These are phyloP conservation scores for Drosophila mayaguana DNA, from an alignment of 2,888 invertebrate genomes.

Conservation along the genomic window DNA sequence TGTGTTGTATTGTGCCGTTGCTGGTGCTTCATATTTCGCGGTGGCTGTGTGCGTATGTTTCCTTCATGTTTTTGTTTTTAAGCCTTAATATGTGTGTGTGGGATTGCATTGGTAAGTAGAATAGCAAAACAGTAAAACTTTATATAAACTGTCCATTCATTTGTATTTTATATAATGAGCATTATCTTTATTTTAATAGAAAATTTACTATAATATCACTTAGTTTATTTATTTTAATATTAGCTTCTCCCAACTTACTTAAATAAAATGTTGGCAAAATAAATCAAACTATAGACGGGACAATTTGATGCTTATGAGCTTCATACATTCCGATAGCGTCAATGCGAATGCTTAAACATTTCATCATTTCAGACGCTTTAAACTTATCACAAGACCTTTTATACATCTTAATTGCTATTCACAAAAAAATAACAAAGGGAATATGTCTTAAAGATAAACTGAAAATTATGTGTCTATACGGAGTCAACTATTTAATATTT, in stretches of 20 bases:
- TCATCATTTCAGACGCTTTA: neutral
- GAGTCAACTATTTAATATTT: constrained; percentile 72
- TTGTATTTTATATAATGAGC: neutral
- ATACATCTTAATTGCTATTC: neutral
- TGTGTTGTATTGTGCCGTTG: no score
- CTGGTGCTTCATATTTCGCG: no score
- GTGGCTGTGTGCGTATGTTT: no score
- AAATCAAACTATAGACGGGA: neutral
- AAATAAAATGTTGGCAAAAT: neutral
- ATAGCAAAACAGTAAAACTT: neutral
- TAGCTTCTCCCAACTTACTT: neutral
- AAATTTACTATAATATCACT: constrained; percentile 35
- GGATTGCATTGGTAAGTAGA: neutral
- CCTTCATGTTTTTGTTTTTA: neutral
- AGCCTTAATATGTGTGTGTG: no score
- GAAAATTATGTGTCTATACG: neutral
- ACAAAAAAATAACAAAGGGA: neutral
- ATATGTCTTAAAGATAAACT: neutral
- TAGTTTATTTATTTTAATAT: constrained; percentile 13
- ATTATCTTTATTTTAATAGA: neutral
- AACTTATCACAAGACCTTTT: constrained; percentile 26
- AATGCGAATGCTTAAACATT: neutral
- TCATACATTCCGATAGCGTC: neutral
- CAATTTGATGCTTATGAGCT: neutral
- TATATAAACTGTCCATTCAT: neutral